Conservation (phyloP, 2,797 vertebrate genomes). For the Megaceryle alcyon region DNA sequence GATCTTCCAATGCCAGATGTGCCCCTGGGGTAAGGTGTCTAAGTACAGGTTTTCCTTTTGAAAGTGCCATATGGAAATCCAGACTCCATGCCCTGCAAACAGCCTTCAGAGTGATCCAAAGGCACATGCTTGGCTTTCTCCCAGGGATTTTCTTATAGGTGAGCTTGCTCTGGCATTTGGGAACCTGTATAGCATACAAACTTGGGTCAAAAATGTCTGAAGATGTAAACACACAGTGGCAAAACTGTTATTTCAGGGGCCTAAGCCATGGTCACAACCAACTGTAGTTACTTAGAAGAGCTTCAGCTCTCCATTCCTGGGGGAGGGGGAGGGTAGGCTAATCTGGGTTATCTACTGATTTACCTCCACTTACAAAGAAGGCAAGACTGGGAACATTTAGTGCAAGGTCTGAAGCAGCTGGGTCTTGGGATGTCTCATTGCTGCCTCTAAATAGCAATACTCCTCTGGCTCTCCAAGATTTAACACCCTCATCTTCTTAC, state of each 20-base stretch:
- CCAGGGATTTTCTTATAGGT: accelerated
- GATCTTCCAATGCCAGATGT: neutral
- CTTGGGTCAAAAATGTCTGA: neutral
- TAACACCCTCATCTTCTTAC: constrained; percentile 47
- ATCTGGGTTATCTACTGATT: neutral
- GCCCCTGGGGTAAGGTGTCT: accelerated
- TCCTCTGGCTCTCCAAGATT: neutral
- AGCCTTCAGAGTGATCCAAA: neutral
- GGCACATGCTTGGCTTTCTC: accelerated
- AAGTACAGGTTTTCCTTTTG: neutral
- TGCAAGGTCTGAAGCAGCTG: neutral
- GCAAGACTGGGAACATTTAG: accelerated
- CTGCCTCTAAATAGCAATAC: neutral
- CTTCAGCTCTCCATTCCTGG: neutral
- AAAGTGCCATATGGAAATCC: neutral
- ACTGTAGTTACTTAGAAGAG: neutral
- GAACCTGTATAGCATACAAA: neutral
- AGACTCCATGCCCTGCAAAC: neutral
- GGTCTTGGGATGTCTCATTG: neutral
- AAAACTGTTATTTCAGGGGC: neutral
- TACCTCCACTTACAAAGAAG: no score
- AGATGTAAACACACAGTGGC: accelerated
- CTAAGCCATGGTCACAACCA: neutral
- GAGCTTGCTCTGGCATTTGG: neutral
- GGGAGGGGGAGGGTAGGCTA: accelerated